phyloP scores from a whole-genome alignment of 2,797 vertebrate species.

The Manis pentadactyla region DNA sequence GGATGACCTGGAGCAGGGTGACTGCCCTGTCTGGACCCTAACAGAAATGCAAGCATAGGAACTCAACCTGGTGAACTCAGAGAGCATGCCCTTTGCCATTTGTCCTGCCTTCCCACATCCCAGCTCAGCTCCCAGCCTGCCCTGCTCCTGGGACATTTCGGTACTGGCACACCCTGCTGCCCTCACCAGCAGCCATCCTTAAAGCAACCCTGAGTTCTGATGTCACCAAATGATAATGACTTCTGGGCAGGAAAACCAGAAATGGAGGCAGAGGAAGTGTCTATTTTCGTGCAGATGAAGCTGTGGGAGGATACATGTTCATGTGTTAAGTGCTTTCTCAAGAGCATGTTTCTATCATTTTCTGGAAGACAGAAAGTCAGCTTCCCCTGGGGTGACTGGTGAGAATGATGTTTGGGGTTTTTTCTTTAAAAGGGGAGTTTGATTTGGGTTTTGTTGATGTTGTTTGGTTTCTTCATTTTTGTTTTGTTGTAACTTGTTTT shows the following conservation, averaged over 20 bases:
- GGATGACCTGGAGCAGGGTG: not conserved
- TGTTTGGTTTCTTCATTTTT: not conserved
- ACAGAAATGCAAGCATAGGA: not conserved
- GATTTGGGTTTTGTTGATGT: not conserved
- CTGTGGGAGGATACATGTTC: constrained; percentile 43
- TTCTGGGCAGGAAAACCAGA: constrained; percentile 67
- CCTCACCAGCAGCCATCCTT: not conserved
- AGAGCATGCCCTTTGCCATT: not conserved
- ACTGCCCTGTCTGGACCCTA: not conserved
- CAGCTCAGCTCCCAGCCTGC: not conserved
- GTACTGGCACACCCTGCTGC: not conserved
- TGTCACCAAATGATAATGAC: constrained; percentile 53
- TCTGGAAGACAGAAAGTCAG: constrained; percentile 65
- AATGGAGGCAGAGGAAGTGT: constrained; percentile 57
- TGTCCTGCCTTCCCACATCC: not conserved
- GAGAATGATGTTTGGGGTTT: constrained; percentile 42
- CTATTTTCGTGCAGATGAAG: constrained; percentile 68
- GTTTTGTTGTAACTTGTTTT: not conserved
- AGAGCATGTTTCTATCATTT: constrained; percentile 34
- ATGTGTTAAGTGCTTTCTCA: constrained; percentile 40
- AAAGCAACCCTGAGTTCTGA: constrained; percentile 41
- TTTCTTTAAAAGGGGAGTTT: not conserved
- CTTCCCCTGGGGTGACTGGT: not conserved
- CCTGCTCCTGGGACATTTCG: not conserved
- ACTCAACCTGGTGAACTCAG: no score